Percentiles rank a stretch among this genome's conserved stretches.
phyloP scores from a whole-genome alignment of 2,797 vertebrate species.

The Arnoldichthys spilopterus region DNA sequence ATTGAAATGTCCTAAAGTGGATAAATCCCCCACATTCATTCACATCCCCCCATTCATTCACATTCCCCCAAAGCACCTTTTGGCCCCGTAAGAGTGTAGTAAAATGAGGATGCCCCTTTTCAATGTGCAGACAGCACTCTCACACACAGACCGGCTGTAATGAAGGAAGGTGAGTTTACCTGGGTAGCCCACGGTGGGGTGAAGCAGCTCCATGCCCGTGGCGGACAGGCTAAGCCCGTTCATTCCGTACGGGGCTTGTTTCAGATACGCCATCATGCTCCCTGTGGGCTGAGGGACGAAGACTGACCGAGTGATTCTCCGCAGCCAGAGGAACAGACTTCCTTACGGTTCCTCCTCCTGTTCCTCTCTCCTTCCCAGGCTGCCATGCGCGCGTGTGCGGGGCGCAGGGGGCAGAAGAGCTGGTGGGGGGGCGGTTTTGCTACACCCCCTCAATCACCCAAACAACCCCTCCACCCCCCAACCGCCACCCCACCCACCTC shows the following conservation, averaged over 20 bases:
- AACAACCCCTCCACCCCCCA: slow-evolving; percentile 53
- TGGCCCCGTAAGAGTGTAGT: no score
- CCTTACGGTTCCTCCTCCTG: background rate
- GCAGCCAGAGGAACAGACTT: background rate
- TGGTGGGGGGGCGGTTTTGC: slow-evolving; percentile 32
- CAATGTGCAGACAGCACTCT: no score
- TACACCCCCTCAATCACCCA: slow-evolving; percentile 51
- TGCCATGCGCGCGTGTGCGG: slow-evolving; percentile 42
- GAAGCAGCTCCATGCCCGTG: slow-evolving; percentile 94
- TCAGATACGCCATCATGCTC: slow-evolving; percentile 99
- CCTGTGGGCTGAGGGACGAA: slow-evolving; percentile 67
- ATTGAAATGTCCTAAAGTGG: no score
- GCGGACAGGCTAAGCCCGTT: slow-evolving; percentile 94
- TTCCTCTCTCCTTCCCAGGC: background rate
- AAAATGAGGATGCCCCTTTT: no score
- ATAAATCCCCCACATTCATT: no score
- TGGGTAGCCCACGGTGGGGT: slow-evolving; percentile 93
- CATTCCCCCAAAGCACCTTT: no score
- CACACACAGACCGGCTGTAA: background rate
- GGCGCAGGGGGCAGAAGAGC: background rate
- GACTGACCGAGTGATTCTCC: background rate
- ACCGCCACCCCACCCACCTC: background rate
- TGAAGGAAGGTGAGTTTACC: slow-evolving; percentile 76
- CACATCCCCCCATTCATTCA: no score
- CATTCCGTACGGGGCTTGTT: slow-evolving; percentile 95